Evolutionary conservation across 2,797 vertebrate species (phyloP).

Genomic region (Coregonus ussuriensis): DNA sequence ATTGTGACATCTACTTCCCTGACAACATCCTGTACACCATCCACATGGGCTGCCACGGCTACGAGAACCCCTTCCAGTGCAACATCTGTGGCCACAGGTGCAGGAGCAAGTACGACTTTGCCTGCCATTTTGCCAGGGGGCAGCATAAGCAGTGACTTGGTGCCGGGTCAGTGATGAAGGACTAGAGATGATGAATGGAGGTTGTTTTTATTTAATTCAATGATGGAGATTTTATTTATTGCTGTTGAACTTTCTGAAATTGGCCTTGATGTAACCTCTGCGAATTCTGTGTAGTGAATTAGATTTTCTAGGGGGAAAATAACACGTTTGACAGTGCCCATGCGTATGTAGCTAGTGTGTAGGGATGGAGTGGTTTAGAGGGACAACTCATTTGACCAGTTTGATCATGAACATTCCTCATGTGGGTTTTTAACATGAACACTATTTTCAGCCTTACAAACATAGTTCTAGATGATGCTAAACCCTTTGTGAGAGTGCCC

Average conservation of each 20-base stretch:
- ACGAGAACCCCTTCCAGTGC: conserved; percentile 98
- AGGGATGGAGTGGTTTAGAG: conserved; percentile 20
- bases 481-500: conserved; percentile 39
- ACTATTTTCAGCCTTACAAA: conserved; percentile 1
- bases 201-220: conserved; percentile 45
- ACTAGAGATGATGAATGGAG: conserved; percentile 24
- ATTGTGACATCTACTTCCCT: conserved; percentile 99
- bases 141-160: conserved; percentile 86
- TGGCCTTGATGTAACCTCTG: conserved; percentile 68
- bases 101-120: conserved; percentile 98
- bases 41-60: conserved; percentile 98
- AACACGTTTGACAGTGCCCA: background rate
- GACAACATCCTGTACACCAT: conserved; percentile 99
- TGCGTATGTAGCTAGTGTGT: conserved; percentile 52
- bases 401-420: conserved; percentile 45
- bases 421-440: background rate
- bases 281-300: conserved; percentile 42
- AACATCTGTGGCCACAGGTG: conserved; percentile 98
- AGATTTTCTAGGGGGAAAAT: background rate
- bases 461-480: conserved; percentile 26
- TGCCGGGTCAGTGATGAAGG: conserved; percentile 7
- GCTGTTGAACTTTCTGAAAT: conserved; percentile 49
- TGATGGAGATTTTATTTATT: conserved; percentile 67
- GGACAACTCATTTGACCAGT: background rate
- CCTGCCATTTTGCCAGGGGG: conserved; percentile 96